Base-by-base conservation (phyloP, 2,113 vertebrate species). In the Sylvilagus bachmani region DNA sequence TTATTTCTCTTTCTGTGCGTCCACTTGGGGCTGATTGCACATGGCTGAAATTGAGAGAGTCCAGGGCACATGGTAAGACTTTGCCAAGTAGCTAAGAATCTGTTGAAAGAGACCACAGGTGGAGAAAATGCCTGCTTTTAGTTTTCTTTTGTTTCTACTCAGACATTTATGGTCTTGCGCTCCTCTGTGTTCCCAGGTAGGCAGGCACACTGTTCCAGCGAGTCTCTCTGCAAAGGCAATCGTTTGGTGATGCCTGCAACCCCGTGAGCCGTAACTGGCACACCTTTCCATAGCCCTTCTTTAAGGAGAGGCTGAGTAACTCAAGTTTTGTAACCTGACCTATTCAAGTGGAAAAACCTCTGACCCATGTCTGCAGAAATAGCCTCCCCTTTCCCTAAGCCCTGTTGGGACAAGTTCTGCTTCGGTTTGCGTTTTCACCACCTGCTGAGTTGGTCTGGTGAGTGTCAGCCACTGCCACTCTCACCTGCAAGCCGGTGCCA, bases 401-500 rank as follows among this genome's bases (percentile, higher is more conserved):
- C 6, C 44, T 84, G 61, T 89, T 89, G 94, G 86, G 78, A 6
- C 78, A 75, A 84, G 62, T 95, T 95, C 91, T 93, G 91, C 95
- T 93, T 93, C 86, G 49, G 75, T 81, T 95, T 86, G 21, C 80
- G 22, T 91, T 93, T 89, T 96, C 24, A 69, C 86, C 75, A 84
- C 94, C 97, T 91, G 86, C 93, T 93, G 86, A 91, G 86, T 96
- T 70, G 86, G 62, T 80, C 67, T 71, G 49, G 55, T 95, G 73
- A 66, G n/a, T 62, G 61, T 90, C 67, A 85, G 86, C 49, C 69
- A 58, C 83, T 64, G 51, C 75, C 62, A 7, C 61, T 36, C 21
- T 61, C 29, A 61, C 80, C 53, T 17, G 67, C 51, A 86, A 80
- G 44, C 29, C 66, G n/a, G 1, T 74, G 6, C 38, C 38, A 75